phyloP scores from a whole-genome alignment of 2,113 vertebrate species.

The Myanophis thanlyinensis region DNA sequence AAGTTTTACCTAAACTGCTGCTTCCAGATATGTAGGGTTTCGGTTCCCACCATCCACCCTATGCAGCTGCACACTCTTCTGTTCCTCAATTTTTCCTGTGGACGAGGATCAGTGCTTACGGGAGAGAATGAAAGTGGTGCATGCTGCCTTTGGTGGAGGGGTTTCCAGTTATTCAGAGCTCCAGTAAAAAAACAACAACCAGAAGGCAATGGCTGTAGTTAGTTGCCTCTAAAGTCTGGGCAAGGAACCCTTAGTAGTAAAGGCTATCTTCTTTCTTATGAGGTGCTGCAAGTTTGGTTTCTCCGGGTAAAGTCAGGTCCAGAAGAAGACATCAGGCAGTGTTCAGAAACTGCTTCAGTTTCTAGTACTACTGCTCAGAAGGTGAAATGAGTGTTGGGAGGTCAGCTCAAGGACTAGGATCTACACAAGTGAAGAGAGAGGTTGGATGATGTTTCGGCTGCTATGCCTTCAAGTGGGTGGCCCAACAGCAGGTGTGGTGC shows the following conservation, averaged over 20 bases:
- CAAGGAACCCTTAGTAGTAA: neutral
- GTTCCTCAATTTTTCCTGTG: too few relatives aligned
- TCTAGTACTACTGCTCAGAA: neutral
- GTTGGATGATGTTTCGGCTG: neutral
- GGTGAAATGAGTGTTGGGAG: neutral
- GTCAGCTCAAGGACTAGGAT: neutral
- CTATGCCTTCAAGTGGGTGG: neutral
- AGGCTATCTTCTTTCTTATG: neutral
- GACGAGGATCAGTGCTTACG: too few relatives aligned
- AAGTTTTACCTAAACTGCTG: neutral
- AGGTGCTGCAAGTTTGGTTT: neutral
- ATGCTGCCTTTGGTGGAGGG: neutral
- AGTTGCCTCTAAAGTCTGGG: neutral
- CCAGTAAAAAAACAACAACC: neutral
- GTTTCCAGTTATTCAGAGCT: neutral
- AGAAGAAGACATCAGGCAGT: neutral
- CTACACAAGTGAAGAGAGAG: neutral
- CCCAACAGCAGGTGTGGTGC: neutral
- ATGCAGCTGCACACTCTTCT: neutral
- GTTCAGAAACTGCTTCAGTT: neutral
- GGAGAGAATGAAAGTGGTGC: neutral
- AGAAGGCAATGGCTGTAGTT: neutral
- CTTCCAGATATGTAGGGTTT: neutral
- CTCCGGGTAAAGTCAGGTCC: neutral
- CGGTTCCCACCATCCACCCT: neutral